phyloP scores from a whole-genome alignment of 2,113 vertebrate species.

The Sylvietta virens region DNA sequence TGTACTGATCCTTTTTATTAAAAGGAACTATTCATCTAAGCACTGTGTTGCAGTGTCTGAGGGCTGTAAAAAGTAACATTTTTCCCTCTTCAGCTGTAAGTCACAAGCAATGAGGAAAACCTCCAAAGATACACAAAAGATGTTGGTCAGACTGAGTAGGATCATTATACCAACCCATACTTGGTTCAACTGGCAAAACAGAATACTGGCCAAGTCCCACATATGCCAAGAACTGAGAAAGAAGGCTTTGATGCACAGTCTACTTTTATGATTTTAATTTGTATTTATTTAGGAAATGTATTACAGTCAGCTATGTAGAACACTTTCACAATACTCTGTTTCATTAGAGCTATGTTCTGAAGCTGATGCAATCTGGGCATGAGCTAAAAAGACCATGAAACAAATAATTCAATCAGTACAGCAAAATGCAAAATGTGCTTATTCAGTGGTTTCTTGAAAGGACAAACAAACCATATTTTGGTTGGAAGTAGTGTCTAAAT shows the following conservation, averaged over 20 bases:
- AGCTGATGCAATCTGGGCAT: conserved; percentile 44
- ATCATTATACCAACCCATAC: conserved; percentile 36
- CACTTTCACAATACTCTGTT: conserved; percentile 54
- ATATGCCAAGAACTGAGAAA: conserved; percentile 47
- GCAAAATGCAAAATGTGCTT: conserved; percentile 33
- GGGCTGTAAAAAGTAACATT: conserved; percentile 2
- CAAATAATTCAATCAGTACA: conserved; percentile 9
- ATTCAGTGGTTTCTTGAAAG: conserved; percentile 37
- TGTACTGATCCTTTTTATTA: conserved; percentile 8
- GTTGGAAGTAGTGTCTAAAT: neutral
- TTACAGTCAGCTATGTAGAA: conserved; percentile 26
- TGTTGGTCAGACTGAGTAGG: conserved; percentile 20
- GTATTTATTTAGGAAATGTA: conserved; percentile 55
- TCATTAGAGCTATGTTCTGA: conserved; percentile 47
- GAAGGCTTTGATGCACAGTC: conserved; percentile 46
- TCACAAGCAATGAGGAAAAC: conserved; percentile 28
- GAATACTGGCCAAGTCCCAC: conserved; percentile 16
- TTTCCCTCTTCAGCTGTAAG: neutral
- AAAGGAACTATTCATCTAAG: conserved; percentile 22
- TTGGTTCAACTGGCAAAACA: conserved; percentile 50
- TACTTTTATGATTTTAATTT: conserved; percentile 52
- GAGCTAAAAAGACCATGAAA: conserved; percentile 34
- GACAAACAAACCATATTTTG: conserved; percentile 25
- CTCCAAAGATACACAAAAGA: conserved; percentile 41
- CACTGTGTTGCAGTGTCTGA: neutral